Evolutionary conservation across 2,888 invertebrate species (phyloP), one percentile per base, ranked within the genome.

Genomic region (Ectemnius continuus): DNA sequence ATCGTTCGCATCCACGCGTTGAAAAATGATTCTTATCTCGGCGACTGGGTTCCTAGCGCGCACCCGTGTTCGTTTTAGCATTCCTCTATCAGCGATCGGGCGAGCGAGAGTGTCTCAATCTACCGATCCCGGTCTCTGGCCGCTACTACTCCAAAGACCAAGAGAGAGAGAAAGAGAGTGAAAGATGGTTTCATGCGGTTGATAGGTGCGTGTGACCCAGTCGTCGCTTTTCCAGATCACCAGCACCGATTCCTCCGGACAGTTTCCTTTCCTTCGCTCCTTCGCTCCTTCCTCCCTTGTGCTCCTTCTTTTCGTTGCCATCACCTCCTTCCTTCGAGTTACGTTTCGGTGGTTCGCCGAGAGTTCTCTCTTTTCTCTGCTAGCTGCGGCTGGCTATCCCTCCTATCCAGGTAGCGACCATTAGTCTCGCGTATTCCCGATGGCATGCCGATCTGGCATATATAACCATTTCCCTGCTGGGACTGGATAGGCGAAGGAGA

Each of bases 201-300:
- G 6, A 47, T 28, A 28, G 14, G 56, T 28, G 61, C 58, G 59
- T 75, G 76, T 75, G 76, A 73, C 85, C 36, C 36, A 85, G 73
- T 82, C 75, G 81, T 84, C 82, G 81, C 75, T 84, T 84, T 85
- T 82, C 72, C 76, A 82, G 82, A 86, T 85, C 80, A 81, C 81
- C 82, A 76, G 84, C 86, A 73, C 75, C 83, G 86, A 85, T 86
- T 65, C 80, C 6, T 36, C 52, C 52, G 52, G 52, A 36, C 36
- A 52, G 52, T 52, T 52, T 52, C 52, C 52, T 23, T 23, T 47
- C 47, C 65, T 46, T 48, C 61, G 61, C 65, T 60, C 64, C 60
- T 61, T 48, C 63, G 26, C 48, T 59, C 56, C 69, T 69, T 69
- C 74, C 71, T 60, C 66, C 68, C 61, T 47, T 57, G 20, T 66